Evolutionary conservation across 2,113 vertebrate genomes (phyloP), one percentile per base, ranked within the genome.

Genomic region (Marmota flaviventris): DNA sequence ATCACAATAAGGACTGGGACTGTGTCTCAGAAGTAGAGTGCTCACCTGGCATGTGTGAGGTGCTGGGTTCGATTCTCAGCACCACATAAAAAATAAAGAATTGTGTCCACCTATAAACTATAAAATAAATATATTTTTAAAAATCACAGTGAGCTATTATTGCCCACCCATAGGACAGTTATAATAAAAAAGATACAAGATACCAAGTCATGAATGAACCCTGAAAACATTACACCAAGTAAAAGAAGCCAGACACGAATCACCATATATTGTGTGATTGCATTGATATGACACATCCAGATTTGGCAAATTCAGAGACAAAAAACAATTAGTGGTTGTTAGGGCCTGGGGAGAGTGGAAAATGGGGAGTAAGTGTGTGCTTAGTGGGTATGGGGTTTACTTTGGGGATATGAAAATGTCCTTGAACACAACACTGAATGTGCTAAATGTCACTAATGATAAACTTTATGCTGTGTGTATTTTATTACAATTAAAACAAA

Each of bases 301-400:
- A 82, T n/a, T 48, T 89, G 93, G 53, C 18, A 82, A 85, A 89
- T 83, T 51, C 56, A 93, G 37, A 89, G 77, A 89, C 22, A 39
- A 42, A 65, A 63, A n/a, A 29, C 17, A 34, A 53, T 89, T 53
- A 53, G 85, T 63, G 67, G 12, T 63, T 81, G 58, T 32, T 51
- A 37, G 18, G 1, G 29, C 37, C 72, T 25, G 9, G 45, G 51
- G 25, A 39, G 13, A 48, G 16, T n/a, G 67, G 17, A 45, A 34
- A 75, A 65, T 25, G 27, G 67, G 24, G 45, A 82, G 42, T 58
- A 37, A 81, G 17, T 72, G 75, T 27, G 24, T 85, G 37, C 63
- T 91, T 78, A 85, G 37, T 70, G 25, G 51, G 27, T 42, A 34
- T 45, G 32, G 32, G 22, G 29, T 77, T 84, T 76, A 22, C 27